Evolutionary conservation across 2,888 invertebrate species (phyloP), one percentile per base, ranked within the genome.

Genomic region (Stenoptilia bipunctidactyla): DNA sequence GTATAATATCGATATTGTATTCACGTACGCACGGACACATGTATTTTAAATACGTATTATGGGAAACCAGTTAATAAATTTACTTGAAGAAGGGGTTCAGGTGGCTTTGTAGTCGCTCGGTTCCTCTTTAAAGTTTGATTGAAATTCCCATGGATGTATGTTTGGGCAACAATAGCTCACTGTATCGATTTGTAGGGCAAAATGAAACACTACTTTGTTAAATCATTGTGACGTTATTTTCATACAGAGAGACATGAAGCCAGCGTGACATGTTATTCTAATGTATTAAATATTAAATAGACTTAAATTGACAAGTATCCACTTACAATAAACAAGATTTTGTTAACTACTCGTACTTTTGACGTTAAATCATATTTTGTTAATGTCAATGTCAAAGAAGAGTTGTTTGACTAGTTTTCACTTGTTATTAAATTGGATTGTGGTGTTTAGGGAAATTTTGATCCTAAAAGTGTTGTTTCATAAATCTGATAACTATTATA

Each of bases 1-100:
- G 77, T 80, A 79, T 73, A 82, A 82, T 82, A 80, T 80, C 82
- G 80, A 82, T 80, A 80, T 76, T 80, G 74, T 66, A 75, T 76
- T 70, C 69, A 66, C 55, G 60, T 55, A 65, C 57, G 61, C 56
- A 66, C 71, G 67, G 72, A 82, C 80, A 82, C 75, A 80, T 82
- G 80, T 83, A 79, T 80, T 80, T 80, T 79, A 82, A 82, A 80
- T 71, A 74, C 68, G 66, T 74, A 80, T 82, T 83, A 79, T 83
- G 65, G 47, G 61, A 59, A 80, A 83, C 83, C 75, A 73, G 83
- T 82, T 82, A 61, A 67, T 68, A 59, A 61, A 56, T 57, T 45
- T 55, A n/a, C 50, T 46, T 51, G 53, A 57, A 58, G 20, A 20
- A 20, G 20, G 59, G 64, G 61, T 60, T 60, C 60, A 54, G 60